phyloP scores from a whole-genome alignment of 2,797 vertebrate species.

The Myotis vivesi region DNA sequence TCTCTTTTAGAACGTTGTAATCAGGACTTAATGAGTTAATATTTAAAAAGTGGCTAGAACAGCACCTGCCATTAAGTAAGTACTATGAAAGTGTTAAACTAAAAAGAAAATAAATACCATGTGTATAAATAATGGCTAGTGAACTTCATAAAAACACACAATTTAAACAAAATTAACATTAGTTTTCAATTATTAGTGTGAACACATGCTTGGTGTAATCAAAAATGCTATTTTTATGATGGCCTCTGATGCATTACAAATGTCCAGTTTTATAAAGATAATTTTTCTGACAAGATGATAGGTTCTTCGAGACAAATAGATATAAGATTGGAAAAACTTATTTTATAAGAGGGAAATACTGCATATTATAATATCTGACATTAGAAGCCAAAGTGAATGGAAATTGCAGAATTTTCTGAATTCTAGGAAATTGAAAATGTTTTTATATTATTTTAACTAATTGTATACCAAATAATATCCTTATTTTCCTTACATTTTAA shows the following conservation, averaged over 20 bases:
- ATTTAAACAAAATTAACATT: not conserved
- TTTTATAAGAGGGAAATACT: not conserved
- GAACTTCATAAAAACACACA: not conserved
- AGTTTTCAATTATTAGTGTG: not conserved
- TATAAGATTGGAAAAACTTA: not conserved
- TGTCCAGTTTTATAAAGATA: not conserved
- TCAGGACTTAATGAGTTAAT: not conserved
- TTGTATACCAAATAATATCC: not conserved
- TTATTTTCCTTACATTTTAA: not conserved
- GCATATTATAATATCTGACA: not conserved
- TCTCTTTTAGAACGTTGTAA: not conserved
- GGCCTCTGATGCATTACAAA: not conserved
- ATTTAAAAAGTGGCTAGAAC: not conserved
- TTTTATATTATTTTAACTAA: not conserved
- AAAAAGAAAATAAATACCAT: not conserved
- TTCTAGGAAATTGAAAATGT: not conserved
- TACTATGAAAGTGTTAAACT: not conserved
- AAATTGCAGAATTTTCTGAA: not conserved
- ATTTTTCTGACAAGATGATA: not conserved
- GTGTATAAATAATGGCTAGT: not conserved
- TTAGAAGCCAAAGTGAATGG: not conserved
- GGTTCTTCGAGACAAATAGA: not conserved
- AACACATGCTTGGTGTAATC: not conserved
- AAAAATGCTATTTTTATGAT: not conserved
- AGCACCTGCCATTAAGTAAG: not conserved